phyloP scores from a whole-genome alignment of 2,888 invertebrate genomes.

The Homarus gammarus region DNA sequence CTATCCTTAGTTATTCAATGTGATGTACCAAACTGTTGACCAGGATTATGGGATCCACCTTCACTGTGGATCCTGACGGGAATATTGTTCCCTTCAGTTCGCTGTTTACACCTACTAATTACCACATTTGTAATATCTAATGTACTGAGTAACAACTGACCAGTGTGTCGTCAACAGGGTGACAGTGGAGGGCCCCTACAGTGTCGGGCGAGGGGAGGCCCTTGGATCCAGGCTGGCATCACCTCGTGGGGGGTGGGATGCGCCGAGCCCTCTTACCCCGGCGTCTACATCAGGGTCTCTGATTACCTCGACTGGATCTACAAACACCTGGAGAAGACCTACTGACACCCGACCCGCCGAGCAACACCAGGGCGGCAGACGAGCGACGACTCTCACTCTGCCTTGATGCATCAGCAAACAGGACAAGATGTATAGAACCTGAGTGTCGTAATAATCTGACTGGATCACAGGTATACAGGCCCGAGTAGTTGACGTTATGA shows the following conservation, averaged over 20 bases:
- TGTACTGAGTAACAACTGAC: background rate
- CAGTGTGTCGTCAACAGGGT: slow-evolving; percentile 76
- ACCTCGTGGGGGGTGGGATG: slow-evolving; percentile 76
- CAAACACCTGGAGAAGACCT: slow-evolving; percentile 60
- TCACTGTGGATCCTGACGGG: background rate
- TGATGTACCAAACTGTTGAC: background rate
- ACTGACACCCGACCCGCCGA: too few relatives aligned
- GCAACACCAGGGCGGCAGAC: too few relatives aligned
- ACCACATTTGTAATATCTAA: background rate
- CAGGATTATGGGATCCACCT: background rate
- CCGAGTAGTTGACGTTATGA: too few relatives aligned
- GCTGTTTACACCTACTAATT: background rate
- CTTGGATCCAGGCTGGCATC: slow-evolving; percentile 79
- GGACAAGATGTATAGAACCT: too few relatives aligned
- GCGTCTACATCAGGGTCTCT: slow-evolving; percentile 68
- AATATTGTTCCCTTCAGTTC: background rate
- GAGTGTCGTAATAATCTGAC: too few relatives aligned
- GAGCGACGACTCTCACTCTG: too few relatives aligned
- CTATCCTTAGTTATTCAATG: background rate
- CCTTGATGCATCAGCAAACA: too few relatives aligned
- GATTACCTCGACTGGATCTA: slow-evolving; percentile 71
- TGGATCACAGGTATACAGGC: too few relatives aligned
- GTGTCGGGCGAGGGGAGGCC: slow-evolving; percentile 79
- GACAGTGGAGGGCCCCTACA: slow-evolving; percentile 77
- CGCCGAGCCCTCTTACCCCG: slow-evolving; percentile 71